Evolutionary conservation across 2,888 invertebrate genomes (phyloP), one percentile per base, ranked within the genome.

Genomic region (Hirtodrosophila confusa): DNA sequence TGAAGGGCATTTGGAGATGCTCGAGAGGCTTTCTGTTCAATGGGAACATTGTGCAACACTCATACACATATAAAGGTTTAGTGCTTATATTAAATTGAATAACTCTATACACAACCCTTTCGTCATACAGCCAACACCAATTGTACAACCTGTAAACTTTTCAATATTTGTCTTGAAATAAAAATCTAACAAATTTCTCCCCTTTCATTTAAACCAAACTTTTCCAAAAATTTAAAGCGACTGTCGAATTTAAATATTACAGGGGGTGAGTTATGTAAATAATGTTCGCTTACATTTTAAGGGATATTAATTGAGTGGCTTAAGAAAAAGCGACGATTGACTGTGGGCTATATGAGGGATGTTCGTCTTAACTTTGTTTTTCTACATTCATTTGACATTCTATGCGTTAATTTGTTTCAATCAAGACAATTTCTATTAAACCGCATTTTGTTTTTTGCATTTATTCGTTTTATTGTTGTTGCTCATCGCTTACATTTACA

Each of bases 401-500:
- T 27, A 27, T 27, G 27, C 0, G 6, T 6, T 27, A 27, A 31
- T 61, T 39, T 29, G 36, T n/a, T 60, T 45, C 27, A 48, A n/a
- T 48, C 27, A 40, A 35, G 65, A 12, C 23, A 10, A 36, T 37
- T 33, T 27, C 11, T 12, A 6, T 55, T 12, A 9, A 23, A 39
- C 33, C 31, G 29, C 31, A 37, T 29, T 17, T 48, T 56, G 44
- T 41, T 53, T 67, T 69, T 82, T 82, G 68, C 62, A 75, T 86
- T 73, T 69, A 75, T 78, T 78, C 66, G 78, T 82, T 85, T 80
- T 78, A 67, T 77, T 78, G 69, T 77, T 56, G 47, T 72, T 77
- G 69, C 74, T 45, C 50, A 75, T 84, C 50, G 77, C 87, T 84
- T 84, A 84, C 84, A 84, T 77, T 78, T 84, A 84, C 82, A 84